phyloP scores from a whole-genome alignment of 1,140 invertebrate genomes.

The Rhopalosiphum maidis region DNA sequence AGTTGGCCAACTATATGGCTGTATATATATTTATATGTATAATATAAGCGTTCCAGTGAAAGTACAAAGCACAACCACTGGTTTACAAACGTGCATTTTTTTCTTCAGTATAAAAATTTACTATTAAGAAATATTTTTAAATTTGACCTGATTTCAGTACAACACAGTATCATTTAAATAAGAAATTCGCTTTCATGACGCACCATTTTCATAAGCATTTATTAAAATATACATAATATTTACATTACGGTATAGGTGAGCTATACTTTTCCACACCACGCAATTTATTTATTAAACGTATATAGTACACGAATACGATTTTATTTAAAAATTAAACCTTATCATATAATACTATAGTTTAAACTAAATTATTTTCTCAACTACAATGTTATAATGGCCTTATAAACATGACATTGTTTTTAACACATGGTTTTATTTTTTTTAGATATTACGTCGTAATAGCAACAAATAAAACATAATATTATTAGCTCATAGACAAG shows the following conservation, averaged over 20 bases:
- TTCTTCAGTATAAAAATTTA: neutral
- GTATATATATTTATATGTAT: no score
- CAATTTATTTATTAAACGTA: neutral
- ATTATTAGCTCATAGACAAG: neutral
- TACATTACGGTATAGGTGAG: neutral
- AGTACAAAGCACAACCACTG: constrained; percentile 6
- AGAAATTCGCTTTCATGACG: neutral
- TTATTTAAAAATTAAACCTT: neutral
- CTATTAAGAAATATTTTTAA: neutral
- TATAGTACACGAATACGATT: neutral
- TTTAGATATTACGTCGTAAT: neutral
- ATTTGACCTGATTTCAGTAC: constrained; percentile 13
- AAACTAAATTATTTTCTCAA: neutral
- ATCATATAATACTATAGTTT: neutral
- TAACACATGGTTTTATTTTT: neutral
- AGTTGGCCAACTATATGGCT: neutral
- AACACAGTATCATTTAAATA: neutral
- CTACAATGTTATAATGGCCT: neutral
- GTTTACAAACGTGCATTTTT: neutral
- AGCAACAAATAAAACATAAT: neutral
- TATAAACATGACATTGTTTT: neutral
- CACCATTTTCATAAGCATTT: neutral
- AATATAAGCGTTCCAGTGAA: neutral
- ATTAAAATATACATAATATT: neutral
- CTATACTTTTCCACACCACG: neutral